Conservation (phyloP, 2,888 invertebrate genomes). For the Rhaphigaster nebulosa region DNA sequence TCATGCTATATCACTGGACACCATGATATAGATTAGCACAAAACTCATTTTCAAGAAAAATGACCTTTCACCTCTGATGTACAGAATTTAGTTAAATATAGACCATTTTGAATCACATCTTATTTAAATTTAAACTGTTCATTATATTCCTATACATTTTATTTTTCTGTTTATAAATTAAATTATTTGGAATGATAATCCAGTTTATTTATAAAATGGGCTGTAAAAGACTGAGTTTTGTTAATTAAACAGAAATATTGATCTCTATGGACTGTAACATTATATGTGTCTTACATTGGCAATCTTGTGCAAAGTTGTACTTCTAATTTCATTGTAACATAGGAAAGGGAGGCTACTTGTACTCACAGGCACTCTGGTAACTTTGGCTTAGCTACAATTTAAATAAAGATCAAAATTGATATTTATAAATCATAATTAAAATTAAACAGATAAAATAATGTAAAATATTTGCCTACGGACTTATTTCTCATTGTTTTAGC, state of each 20-base stretch:
- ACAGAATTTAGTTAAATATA: neutral
- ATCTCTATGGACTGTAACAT: slow-evolving; percentile 16
- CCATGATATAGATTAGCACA: too few species aligned
- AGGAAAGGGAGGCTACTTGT: neutral
- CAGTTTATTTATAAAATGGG: neutral
- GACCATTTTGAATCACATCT: neutral
- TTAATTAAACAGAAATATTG: neutral
- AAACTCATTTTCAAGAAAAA: too few species aligned
- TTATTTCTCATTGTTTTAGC: neutral
- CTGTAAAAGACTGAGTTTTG: slow-evolving; percentile 18
- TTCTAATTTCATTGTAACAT: neutral
- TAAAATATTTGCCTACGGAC: neutral
- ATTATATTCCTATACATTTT: neutral
- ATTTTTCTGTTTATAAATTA: neutral
- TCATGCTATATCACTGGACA: too few species aligned
- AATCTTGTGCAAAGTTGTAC: neutral
- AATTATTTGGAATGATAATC: neutral
- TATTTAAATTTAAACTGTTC: neutral
- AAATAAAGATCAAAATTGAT: neutral
- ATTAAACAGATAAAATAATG: neutral
- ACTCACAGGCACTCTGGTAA: slow-evolving; percentile 11
- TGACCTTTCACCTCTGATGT: too few species aligned
- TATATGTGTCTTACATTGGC: neutral
- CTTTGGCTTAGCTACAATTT: neutral
- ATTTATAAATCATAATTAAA: neutral